These are phyloP conservation scores for Haliaeetus leucogaster DNA, from an alignment of 2,113 vertebrate species.

Conservation along the genomic window DNA sequence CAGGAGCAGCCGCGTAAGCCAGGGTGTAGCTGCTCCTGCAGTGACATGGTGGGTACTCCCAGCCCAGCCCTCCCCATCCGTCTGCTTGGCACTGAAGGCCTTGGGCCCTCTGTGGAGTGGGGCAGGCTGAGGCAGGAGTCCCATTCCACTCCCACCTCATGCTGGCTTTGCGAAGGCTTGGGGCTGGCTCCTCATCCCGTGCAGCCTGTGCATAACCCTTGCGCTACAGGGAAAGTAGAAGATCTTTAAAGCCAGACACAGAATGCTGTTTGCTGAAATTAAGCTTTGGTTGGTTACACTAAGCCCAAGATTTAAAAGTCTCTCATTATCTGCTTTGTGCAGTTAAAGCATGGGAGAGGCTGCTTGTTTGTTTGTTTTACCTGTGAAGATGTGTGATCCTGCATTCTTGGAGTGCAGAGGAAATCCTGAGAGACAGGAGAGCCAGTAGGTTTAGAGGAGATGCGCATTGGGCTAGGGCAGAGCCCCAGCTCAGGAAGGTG, in stretches of 20 bases:
- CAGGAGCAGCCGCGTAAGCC: neutral
- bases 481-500: neutral
- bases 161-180: neutral
- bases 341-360: neutral
- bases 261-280: neutral
- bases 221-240: neutral
- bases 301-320: neutral
- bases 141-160: fast-evolving
- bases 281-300: neutral
- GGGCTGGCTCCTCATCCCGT: neutral
- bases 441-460: neutral
- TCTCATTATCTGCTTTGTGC: neutral
- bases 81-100: neutral
- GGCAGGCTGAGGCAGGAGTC: neutral
- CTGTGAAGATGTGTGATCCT: neutral
- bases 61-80: neutral
- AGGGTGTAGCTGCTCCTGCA: neutral
- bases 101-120: neutral
- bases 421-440: neutral
- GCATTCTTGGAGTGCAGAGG: neutral
- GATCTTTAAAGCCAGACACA: neutral
- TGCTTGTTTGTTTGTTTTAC: neutral
- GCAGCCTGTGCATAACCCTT: neutral
- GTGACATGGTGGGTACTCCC: neutral
- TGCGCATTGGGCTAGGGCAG: neutral